Base-by-base conservation (phyloP, 2,888 invertebrate genomes). In the Helleia helle region DNA sequence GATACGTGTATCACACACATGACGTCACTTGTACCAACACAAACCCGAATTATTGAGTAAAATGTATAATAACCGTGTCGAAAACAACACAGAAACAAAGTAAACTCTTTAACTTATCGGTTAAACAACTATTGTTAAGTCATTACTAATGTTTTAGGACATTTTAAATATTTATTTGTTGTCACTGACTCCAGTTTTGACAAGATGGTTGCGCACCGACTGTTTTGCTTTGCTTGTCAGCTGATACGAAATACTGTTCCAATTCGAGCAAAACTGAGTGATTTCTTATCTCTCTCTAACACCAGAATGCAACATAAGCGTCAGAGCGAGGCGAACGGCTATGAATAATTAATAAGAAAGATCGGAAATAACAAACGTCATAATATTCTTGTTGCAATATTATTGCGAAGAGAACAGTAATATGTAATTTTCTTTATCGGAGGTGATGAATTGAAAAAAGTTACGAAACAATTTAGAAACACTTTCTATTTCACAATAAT, bases 181-280 rank as follows among this genome's bases (percentile, higher is more conserved):
- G 80, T 74, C 75, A 72, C 77, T 71, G 79, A 73, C 73, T 83
- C 71, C 65, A 79, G 80, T 79, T 85, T 84, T 86, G 86, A 86
- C 86, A 86, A 86, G 85, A 86, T 85, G 86, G 85, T 86, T 77
- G 86, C 84, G 80, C 77, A 84, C 86, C 84, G 83, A 85, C 85
- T 86, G 86, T 86, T 86, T 85, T 86, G 86, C 85, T 86, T 86
- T 86, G 86, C 72, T 81, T 85, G 86, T 86, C 86, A 86, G 86
- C 86, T 86, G 86, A 86, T 86, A 86, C 77, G 75, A 76, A 71
- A 67, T 54, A 62, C 71, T 69, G 74, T 69, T 75, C 56, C 62
- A 60, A 54, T 75, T 65, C 56, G 65, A 69, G 63, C 65, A 63
- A 53, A 69, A 58, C 47, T 46, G 48, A 49, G 42, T 48, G 38